A percentile compares a stretch with the other conserved stretches of the same genome.
These are phyloP conservation scores for Trichonephila inaurata DNA, from an alignment of 1,140 invertebrate species.

Conservation along the genomic window DNA sequence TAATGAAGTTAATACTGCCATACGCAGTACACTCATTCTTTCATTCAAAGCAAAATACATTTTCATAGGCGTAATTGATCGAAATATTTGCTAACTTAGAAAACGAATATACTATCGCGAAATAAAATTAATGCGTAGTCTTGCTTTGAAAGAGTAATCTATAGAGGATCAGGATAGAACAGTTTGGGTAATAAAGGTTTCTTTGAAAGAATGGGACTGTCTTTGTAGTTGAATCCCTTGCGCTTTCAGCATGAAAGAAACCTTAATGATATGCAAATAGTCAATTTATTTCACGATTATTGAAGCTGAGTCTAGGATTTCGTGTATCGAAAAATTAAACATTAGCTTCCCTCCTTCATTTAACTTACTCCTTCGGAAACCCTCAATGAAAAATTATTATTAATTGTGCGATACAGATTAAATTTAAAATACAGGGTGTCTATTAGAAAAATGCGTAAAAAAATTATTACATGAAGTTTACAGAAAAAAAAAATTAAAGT, in stretches of 20 bases:
- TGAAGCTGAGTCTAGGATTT: neutral
- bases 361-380: neutral
- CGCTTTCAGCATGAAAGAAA: neutral
- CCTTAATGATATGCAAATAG: constrained; percentile 49
- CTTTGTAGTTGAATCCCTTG: neutral
- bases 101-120: neutral
- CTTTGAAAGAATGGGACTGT: neutral
- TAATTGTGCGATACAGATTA: neutral
- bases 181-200: neutral
- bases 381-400: neutral
- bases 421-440: neutral
- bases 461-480: too few species aligned
- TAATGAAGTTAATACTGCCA: neutral
- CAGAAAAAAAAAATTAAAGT: too few species aligned
- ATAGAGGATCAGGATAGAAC: neutral
- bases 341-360: neutral
- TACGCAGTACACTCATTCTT: neutral
- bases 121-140: neutral
- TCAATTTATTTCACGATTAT: neutral
- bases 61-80: neutral
- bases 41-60: neutral
- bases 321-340: neutral
- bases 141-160: neutral
- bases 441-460: too few species aligned
- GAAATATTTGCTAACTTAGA: neutral